Conservation (phyloP, 1,140 invertebrate genomes). For the Leptinotarsa undecemlineata region DNA sequence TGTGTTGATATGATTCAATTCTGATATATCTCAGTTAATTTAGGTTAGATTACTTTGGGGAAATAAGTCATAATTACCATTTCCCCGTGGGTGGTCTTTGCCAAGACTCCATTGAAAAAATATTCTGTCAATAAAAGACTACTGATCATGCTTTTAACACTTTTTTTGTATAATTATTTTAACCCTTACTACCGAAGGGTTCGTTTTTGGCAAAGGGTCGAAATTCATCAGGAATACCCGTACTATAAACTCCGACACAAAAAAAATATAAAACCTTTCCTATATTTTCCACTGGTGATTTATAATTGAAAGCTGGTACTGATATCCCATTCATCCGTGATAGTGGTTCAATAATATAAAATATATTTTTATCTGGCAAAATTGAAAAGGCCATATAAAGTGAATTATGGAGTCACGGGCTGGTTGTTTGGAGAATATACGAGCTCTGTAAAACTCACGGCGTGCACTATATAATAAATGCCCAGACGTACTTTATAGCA, state of each 20-base stretch:
- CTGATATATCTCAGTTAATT: no score
- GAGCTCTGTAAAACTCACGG: slow-evolving; percentile 44
- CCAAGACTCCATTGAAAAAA: no score
- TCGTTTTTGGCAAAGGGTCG: no score
- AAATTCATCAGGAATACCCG: neutral
- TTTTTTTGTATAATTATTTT: no score
- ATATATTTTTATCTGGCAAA: slow-evolving; percentile 28
- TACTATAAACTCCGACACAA: neutral
- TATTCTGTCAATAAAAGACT: no score
- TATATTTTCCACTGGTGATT: slow-evolving; percentile 6
- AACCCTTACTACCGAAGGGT: no score
- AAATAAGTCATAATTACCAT: no score
- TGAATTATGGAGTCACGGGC: slow-evolving; percentile 45
- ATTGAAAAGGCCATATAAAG: slow-evolving; percentile 39
- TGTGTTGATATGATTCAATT: no score
- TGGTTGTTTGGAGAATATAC: slow-evolving; percentile 42
- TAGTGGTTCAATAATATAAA: slow-evolving; percentile 20
- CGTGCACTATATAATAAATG: slow-evolving; percentile 48
- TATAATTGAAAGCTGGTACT: slow-evolving; percentile 8
- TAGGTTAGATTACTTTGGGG: no score
- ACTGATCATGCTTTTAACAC: no score
- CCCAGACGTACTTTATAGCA: slow-evolving; percentile 48
- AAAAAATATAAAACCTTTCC: neutral
- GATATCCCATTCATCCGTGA: slow-evolving; percentile 10
- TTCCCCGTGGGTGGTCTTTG: no score